A percentile compares a stretch with the other conserved stretches of the same genome.
Evolutionary conservation across 2,113 vertebrate species (phyloP).

Genomic region (Corydoras maculifer): DNA sequence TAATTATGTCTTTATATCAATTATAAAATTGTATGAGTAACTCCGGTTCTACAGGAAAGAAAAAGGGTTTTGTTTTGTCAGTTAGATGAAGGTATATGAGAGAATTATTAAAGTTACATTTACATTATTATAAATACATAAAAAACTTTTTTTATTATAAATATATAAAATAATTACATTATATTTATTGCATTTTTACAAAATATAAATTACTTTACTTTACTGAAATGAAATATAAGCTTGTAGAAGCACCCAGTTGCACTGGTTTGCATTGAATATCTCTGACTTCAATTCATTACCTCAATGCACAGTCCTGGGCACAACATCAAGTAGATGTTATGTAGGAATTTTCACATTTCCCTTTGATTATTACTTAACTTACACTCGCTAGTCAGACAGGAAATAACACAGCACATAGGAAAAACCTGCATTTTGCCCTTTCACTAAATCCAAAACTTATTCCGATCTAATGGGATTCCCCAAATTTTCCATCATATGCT

Average conservation of each 20-base stretch:
- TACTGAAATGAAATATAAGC: no score
- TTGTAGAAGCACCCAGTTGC: constrained; percentile 5
- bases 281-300: constrained; percentile 27
- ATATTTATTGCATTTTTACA: no score
- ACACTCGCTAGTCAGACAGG: constrained; percentile 60
- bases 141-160: no score
- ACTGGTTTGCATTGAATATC: neutral
- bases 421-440: constrained; percentile 32
- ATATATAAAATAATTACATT: no score
- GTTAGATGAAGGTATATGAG: no score
- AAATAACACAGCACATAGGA: constrained; percentile 61
- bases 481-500: constrained; percentile 31
- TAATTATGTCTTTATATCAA: no score
- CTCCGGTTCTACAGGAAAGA: no score
- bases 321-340: constrained; percentile 63
- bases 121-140: no score
- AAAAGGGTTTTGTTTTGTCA: no score
- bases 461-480: constrained; percentile 6
- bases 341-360: constrained; percentile 62
- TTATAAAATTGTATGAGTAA: no score
- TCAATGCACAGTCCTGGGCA: constrained; percentile 37
- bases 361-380: constrained; percentile 59
- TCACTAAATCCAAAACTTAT: constrained; percentile 26
- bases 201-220: no score
- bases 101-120: no score